Percentiles rank a stretch among this genome's conserved stretches.
phyloP scores from a whole-genome alignment of 2,888 invertebrate species.

The Alsophila aescularia region DNA sequence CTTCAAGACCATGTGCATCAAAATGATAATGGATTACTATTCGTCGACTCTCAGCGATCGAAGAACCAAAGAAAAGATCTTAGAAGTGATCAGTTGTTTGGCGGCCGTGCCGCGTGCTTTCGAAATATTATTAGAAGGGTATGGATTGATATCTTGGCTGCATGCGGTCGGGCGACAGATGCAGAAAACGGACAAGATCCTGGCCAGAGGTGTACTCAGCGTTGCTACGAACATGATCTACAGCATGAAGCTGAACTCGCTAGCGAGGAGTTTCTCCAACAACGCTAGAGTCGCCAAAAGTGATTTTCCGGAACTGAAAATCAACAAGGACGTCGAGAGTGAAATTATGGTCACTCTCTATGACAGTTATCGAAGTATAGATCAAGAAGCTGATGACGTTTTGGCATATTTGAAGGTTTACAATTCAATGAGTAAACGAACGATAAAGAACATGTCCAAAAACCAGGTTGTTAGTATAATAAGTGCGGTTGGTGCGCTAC shows the following conservation, averaged over 20 bases:
- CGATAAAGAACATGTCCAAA: conserved; percentile 63
- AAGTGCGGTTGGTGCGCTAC: conserved; percentile 47
- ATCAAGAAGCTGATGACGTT: conserved; percentile 58
- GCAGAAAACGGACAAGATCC: conserved; percentile 53
- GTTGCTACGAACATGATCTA: conserved; percentile 60
- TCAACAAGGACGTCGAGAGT: conserved; percentile 68
- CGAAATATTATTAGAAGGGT: conserved; percentile 86
- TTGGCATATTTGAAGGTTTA: conserved; percentile 55
- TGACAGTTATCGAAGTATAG: conserved; percentile 56
- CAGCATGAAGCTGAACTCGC: conserved; percentile 59
- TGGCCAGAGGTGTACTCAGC: conserved; percentile 53
- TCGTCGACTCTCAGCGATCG: conserved; percentile 86
- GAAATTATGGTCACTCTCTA: conserved; percentile 63
- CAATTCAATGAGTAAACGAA: conserved; percentile 61
- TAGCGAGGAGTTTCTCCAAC: conserved; percentile 44
- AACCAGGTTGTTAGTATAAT: conserved; percentile 62
- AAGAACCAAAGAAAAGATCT: conserved; percentile 86
- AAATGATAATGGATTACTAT: conserved; percentile 90
- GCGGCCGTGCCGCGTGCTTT: conserved; percentile 87
- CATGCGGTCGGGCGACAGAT: conserved; percentile 59
- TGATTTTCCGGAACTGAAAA: conserved; percentile 57
- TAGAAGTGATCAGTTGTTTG: conserved; percentile 86
- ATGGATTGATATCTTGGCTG: conserved; percentile 90
- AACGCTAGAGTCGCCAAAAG: conserved; percentile 47
- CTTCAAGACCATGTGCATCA: conserved; percentile 89